A percentile compares a stretch with the other conserved stretches of the same genome.
phyloP scores from a whole-genome alignment of 2,888 invertebrate genomes.

The Nomada flava region DNA sequence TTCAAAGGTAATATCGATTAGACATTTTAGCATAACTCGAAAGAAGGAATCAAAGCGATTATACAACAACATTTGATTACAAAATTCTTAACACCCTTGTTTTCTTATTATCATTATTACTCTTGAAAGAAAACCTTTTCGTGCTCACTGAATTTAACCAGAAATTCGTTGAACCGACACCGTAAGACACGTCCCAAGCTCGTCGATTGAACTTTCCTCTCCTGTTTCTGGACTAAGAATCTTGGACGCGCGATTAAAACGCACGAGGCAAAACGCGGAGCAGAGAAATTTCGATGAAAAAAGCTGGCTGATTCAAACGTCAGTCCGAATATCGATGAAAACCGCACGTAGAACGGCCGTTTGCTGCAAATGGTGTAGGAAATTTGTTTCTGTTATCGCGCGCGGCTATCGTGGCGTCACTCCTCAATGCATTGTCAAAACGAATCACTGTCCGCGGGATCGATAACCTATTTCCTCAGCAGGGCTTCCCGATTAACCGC shows the following conservation, averaged over 20 bases:
- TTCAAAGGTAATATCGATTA: too few species aligned
- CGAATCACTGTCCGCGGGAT: slow-evolving; percentile 77
- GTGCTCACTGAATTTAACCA: too few species aligned
- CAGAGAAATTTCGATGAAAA: slow-evolving; percentile 9
- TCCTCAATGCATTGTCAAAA: slow-evolving; percentile 73
- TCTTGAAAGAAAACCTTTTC: too few species aligned
- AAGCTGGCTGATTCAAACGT: slow-evolving; percentile 59
- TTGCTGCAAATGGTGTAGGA: slow-evolving; percentile 75
- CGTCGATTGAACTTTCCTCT: slow-evolving; percentile 3
- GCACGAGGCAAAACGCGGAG: not conserved
- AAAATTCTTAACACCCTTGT: too few species aligned
- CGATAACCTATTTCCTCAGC: slow-evolving; percentile 82
- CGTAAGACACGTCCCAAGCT: not conserved
- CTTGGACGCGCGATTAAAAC: slow-evolving; percentile 16
- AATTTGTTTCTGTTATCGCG: slow-evolving; percentile 79
- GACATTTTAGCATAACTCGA: too few species aligned
- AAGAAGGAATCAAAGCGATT: too few species aligned
- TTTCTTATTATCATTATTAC: too few species aligned
- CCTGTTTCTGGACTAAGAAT: not conserved
- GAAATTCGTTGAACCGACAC: too few species aligned
- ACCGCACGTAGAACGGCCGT: slow-evolving; percentile 62
- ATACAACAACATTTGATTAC: too few species aligned
- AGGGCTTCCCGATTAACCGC: slow-evolving; percentile 77
- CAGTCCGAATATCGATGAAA: slow-evolving; percentile 64
- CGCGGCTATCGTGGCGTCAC: slow-evolving; percentile 75